Conservation (phyloP, 2,888 invertebrate genomes). For the Cephonodes hylas region DNA sequence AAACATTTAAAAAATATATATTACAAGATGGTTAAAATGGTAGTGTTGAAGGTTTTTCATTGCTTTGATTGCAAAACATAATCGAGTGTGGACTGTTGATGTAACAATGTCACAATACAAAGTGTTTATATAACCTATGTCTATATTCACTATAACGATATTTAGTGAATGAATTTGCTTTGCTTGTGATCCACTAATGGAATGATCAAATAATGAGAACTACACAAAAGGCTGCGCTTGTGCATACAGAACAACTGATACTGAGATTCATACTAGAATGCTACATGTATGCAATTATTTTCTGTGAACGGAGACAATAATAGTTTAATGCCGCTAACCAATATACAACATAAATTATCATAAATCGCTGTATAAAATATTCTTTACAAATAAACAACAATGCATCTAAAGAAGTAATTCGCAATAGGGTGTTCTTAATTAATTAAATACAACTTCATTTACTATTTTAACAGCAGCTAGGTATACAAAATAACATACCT, state of each 20-base stretch:
- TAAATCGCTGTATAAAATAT: constrained; percentile 26
- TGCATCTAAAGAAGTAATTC: constrained; percentile 26
- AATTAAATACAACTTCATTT: constrained; percentile 32
- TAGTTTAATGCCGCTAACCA: constrained; percentile 2
- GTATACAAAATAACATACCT: constrained; percentile 29
- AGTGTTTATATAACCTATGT: not conserved
- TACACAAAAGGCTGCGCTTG: constrained; percentile 27
- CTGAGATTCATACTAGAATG: constrained; percentile 53
- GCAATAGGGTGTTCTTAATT: constrained; percentile 28
- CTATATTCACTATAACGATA: constrained; percentile 6
- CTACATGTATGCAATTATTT: constrained; percentile 27
- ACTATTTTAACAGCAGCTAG: constrained; percentile 36
- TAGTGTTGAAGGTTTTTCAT: not conserved
- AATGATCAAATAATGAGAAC: constrained; percentile 52
- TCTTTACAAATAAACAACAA: constrained; percentile 21
- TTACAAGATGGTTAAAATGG: not conserved
- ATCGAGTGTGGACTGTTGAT: not conserved
- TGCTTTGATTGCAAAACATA: not conserved
- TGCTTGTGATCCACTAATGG: constrained; percentile 42
- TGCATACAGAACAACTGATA: constrained; percentile 20
- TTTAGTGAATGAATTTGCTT: constrained; percentile 10
- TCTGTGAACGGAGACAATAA: constrained; percentile 12
- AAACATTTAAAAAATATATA: not conserved
- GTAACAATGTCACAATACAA: not conserved
- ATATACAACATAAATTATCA: constrained; percentile 10